These are phyloP conservation scores for Neodiprion fabricii DNA, from an alignment of 1,140 invertebrate genomes.

Conservation along the genomic window DNA sequence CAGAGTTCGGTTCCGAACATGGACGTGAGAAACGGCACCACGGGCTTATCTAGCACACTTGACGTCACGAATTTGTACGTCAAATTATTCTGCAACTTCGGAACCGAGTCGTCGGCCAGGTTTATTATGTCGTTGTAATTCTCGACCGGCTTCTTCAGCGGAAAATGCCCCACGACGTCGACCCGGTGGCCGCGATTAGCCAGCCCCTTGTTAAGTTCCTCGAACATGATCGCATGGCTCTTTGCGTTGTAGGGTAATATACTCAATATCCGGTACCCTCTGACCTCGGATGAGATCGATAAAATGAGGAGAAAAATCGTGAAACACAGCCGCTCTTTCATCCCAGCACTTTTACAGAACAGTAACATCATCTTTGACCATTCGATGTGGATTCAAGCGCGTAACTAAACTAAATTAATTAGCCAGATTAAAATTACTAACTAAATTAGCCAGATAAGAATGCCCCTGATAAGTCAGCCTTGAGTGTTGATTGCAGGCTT, in stretches of 20 bases:
- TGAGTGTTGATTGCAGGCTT: too few species aligned
- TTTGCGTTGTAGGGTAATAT: slow-evolving; percentile 41
- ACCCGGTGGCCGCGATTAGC: slow-evolving; percentile 51
- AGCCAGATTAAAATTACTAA: too few species aligned
- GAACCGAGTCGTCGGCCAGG: background rate
- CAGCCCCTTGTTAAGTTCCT: slow-evolving; percentile 44
- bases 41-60: background rate
- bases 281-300: background rate
- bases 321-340: background rate
- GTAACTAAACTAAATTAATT: too few species aligned
- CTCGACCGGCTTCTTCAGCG: slow-evolving; percentile 30
- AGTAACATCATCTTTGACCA: too few species aligned
- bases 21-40: slow-evolving; percentile 29
- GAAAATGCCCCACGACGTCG: slow-evolving; percentile 37
- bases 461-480: too few species aligned
- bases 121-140: slow-evolving; percentile 48
- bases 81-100: slow-evolving; percentile 23
- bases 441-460: too few species aligned
- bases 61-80: background rate
- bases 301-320: background rate
- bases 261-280: slow-evolving; percentile 37
- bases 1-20: slow-evolving; percentile 22
- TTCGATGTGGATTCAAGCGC: too few species aligned
- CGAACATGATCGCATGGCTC: slow-evolving; percentile 51
- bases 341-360: background rate